Percentiles rank a stretch among this genome's conserved stretches.
These are phyloP conservation scores for Gobio occitaniae DNA, from an alignment of 2,797 vertebrate genomes.

Conservation along the genomic window DNA sequence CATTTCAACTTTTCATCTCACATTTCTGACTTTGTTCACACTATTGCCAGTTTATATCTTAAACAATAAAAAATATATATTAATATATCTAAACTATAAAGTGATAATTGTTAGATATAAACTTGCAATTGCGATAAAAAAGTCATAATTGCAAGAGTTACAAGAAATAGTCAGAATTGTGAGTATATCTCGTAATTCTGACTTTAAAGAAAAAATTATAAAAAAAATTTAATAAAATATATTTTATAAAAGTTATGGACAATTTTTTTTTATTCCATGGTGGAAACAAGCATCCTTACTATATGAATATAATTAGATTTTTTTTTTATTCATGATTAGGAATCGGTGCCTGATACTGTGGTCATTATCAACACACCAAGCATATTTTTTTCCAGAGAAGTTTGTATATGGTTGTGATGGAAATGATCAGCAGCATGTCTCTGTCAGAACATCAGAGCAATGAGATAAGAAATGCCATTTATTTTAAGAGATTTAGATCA, in stretches of 20 bases:
- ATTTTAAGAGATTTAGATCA: constrained; percentile 29
- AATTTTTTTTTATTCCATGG: background rate
- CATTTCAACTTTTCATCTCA: no score
- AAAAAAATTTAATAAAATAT: no score
- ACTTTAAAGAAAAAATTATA: no score
- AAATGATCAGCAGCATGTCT: background rate
- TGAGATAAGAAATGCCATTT: background rate
- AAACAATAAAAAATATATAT: background rate
- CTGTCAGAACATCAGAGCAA: background rate
- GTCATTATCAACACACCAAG: background rate
- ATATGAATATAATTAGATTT: background rate
- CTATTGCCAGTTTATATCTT: background rate
- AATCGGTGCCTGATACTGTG: background rate
- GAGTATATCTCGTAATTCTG: no score
- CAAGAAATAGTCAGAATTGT: no score
- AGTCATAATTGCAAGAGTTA: no score
- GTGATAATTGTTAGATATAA: background rate
- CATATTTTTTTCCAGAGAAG: background rate
- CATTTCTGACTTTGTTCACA: no score
- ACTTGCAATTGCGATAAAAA: background rate
- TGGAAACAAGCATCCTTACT: background rate
- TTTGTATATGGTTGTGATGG: background rate
- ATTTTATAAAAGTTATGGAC: no score
- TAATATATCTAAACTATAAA: background rate
- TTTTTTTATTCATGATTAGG: background rate